Conservation (phyloP, 2,888 invertebrate species). For the Axea sp. region DNA sequence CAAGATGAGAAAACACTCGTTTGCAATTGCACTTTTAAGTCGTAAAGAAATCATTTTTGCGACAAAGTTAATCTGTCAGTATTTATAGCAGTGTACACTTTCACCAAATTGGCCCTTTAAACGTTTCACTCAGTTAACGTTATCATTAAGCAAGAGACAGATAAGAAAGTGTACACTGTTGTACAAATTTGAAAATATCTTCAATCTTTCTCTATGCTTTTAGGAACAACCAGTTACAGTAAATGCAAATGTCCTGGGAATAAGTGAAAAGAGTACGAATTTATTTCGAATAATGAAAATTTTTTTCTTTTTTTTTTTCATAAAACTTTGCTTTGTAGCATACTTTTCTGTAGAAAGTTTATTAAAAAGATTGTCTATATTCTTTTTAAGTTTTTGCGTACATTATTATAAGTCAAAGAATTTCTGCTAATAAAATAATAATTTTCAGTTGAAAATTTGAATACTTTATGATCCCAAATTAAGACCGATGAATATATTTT, state of each 20-base stretch:
- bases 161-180: constrained; percentile 22
- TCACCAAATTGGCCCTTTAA: constrained; percentile 17
- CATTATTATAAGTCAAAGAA: too few relatives aligned
- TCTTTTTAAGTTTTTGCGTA: too few relatives aligned
- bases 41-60: not conserved
- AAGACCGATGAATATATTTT: too few relatives aligned
- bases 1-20: constrained; percentile 3
- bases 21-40: not conserved
- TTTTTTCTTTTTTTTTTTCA: constrained; percentile 1
- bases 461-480: too few relatives aligned
- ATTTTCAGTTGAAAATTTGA: too few relatives aligned
- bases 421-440: too few relatives aligned
- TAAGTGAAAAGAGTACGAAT: constrained; percentile 9
- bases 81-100: constrained; percentile 16
- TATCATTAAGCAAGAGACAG: constrained; percentile 28
- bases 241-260: constrained; percentile 22
- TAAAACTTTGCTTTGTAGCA: too few relatives aligned
- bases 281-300: not conserved
- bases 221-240: constrained; percentile 8
- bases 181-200: constrained; percentile 3
- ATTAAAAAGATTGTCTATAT: constrained; percentile 27
- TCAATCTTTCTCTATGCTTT: constrained; percentile 34
- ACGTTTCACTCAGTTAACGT: constrained; percentile 24
- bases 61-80: constrained; percentile 2
- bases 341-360: constrained; percentile 13